These are phyloP conservation scores for Oenanthe oenanthe DNA, from an alignment of 2,113 vertebrate genomes.

Conservation along the genomic window DNA sequence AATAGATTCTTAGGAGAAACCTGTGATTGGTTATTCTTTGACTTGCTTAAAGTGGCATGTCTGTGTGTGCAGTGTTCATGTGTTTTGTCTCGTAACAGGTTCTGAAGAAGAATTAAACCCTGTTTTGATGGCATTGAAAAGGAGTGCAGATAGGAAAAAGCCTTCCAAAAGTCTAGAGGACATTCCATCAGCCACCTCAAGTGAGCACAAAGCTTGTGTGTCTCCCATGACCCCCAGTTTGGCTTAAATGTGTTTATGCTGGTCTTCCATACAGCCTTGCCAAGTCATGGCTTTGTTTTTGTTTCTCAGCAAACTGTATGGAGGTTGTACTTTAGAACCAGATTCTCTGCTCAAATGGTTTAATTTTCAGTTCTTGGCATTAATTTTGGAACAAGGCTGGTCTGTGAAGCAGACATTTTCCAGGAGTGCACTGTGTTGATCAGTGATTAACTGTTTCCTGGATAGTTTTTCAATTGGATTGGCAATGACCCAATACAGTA, in stretches of 20 bases:
- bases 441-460: neutral
- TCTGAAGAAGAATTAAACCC: conserved; percentile 77
- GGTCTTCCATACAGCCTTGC: conserved; percentile 22
- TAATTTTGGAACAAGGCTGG: neutral
- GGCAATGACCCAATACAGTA: neutral
- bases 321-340: neutral
- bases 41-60: neutral
- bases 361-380: neutral
- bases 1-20: neutral
- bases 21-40: neutral
- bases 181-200: conserved; percentile 81
- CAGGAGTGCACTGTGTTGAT: neutral
- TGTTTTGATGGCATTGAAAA: conserved; percentile 79
- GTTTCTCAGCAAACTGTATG: neutral
- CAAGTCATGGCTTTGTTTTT: neutral
- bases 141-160: conserved; percentile 77
- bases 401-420: neutral
- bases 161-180: conserved; percentile 90
- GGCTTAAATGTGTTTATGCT: conserved; percentile 1
- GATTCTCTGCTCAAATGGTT: neutral
- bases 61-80: conserved; percentile 75
- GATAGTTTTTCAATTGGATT: neutral
- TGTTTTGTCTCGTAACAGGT: conserved; percentile 83
- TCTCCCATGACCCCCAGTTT: conserved; percentile 19
- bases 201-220: conserved; percentile 80